These are phyloP conservation scores for Rhinogobio ventralis DNA, from an alignment of 2,797 vertebrate genomes.

Conservation along the genomic window DNA sequence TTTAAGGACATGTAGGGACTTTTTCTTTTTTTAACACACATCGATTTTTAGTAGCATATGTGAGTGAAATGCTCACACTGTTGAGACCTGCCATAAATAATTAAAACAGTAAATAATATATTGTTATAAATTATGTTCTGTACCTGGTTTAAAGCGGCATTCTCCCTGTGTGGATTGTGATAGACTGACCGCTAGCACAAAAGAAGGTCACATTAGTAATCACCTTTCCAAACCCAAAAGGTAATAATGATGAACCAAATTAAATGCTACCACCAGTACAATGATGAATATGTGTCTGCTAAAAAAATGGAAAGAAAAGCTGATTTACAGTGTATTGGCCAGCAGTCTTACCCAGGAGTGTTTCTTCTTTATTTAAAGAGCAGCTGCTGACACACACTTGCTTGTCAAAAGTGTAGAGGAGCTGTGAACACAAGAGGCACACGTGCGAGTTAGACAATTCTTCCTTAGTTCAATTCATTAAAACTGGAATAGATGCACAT, in stretches of 20 bases:
- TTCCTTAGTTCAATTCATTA: background rate
- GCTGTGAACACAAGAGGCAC: constrained; percentile 74
- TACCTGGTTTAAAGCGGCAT: constrained; percentile 60
- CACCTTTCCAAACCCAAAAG: background rate
- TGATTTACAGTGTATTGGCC: background rate
- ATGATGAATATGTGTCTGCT: background rate
- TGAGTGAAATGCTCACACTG: background rate
- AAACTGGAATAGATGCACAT: background rate
- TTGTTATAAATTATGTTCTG: background rate
- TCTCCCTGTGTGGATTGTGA: constrained; percentile 43
- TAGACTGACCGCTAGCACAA: constrained; percentile 57
- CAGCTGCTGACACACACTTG: constrained; percentile 90
- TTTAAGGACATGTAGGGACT: background rate
- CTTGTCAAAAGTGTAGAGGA: constrained; percentile 93
- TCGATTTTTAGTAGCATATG: background rate
- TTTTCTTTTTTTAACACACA: background rate
- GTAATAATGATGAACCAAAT: background rate
- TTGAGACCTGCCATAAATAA: background rate
- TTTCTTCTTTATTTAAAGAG: constrained; percentile 91
- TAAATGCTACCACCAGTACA: background rate
- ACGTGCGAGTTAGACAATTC: background rate
- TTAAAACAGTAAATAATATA: background rate
- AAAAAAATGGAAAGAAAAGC: background rate
- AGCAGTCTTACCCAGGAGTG: constrained; percentile 84
- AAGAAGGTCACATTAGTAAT: constrained; percentile 28